These are phyloP conservation scores for Pseudomyrmex flavicornis DNA, from an alignment of 1,140 invertebrate species.

Conservation along the genomic window DNA sequence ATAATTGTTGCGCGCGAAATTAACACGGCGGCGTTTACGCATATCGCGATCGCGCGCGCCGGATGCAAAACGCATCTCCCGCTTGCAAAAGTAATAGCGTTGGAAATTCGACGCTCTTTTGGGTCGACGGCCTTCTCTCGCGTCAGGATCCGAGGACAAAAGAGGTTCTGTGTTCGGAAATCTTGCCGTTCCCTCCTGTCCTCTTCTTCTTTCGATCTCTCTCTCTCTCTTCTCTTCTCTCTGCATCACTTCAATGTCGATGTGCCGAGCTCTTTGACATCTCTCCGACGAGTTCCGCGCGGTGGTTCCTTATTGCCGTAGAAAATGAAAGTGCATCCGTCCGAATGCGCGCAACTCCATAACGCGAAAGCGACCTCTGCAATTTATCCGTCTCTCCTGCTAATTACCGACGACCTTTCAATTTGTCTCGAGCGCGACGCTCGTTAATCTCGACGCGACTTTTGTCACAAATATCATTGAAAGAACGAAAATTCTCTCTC, in stretches of 20 bases:
- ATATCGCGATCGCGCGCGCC: neutral
- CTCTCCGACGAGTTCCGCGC: constrained; percentile 1
- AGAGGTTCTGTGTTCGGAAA: constrained; percentile 50
- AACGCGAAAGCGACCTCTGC: neutral
- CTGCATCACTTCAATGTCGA: neutral
- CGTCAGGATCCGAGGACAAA: constrained; percentile 49
- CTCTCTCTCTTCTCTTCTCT: neutral
- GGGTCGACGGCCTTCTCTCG: constrained; percentile 38
- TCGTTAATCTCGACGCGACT: constrained; percentile 37
- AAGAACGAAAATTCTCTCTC: neutral
- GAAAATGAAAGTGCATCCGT: constrained; percentile 62
- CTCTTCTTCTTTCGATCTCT: neutral
- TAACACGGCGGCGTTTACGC: constrained; percentile 18
- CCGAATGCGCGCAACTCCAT: neutral
- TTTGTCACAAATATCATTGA: constrained; percentile 26
- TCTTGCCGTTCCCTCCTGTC: neutral
- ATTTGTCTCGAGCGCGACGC: constrained; percentile 19
- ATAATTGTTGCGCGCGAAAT: constrained; percentile 56
- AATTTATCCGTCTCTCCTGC: constrained; percentile 1
- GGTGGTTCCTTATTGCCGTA: constrained; percentile 1
- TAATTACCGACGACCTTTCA: constrained; percentile 29
- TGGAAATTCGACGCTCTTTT: constrained; percentile 28
- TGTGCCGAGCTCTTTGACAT: constrained; percentile 36
- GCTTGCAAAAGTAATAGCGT: neutral
- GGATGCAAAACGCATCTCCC: neutral